These are phyloP conservation scores for Hanleya hanleyi DNA, from an alignment of 2,888 invertebrate genomes.

Conservation along the genomic window DNA sequence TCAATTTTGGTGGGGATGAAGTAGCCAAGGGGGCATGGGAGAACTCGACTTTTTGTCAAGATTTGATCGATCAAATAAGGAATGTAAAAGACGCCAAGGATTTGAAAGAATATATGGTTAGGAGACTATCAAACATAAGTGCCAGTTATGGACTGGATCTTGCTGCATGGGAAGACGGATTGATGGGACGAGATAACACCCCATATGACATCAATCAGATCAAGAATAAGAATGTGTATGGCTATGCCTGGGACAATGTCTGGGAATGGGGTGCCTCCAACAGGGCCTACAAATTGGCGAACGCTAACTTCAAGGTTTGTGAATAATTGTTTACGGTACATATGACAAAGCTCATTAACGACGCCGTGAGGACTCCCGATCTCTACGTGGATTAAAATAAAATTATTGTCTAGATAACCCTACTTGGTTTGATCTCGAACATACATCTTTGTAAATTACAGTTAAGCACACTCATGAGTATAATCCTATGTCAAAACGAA, in stretches of 20 bases:
- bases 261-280: constrained; percentile 37
- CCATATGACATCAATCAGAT: constrained; percentile 19
- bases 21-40: constrained; percentile 56
- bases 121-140: not conserved
- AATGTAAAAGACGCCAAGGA: not conserved
- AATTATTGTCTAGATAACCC: no score
- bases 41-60: constrained; percentile 42
- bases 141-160: not conserved
- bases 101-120: not conserved
- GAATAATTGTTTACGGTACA: no score
- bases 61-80: not conserved
- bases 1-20: constrained; percentile 65
- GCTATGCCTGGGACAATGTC: constrained; percentile 41
- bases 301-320: constrained; percentile 42
- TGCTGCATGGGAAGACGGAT: constrained; percentile 46
- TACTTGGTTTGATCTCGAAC: no score
- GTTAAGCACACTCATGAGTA: no score
- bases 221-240: constrained; percentile 23
- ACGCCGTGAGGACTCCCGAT: no score
- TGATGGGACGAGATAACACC: constrained; percentile 1
- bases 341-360: no score
- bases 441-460: no score
- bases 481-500: no score
- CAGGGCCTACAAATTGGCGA: constrained; percentile 38
- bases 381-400: no score